Percentiles rank a stretch among this genome's conserved stretches.
These are phyloP conservation scores for Acrocephalus kingi DNA, from an alignment of 2,113 vertebrate species.

Conservation along the genomic window DNA sequence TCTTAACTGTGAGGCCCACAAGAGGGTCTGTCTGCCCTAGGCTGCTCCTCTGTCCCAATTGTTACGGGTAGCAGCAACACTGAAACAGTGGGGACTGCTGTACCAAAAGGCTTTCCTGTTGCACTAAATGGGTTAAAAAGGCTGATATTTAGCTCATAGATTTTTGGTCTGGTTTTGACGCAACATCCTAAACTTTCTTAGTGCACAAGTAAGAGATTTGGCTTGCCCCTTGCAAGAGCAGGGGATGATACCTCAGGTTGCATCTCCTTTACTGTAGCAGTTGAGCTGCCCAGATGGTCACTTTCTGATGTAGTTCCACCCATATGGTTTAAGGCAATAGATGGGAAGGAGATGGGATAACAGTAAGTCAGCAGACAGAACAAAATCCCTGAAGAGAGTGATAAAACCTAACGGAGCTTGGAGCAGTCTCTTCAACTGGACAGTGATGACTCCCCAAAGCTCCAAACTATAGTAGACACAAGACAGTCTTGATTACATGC, in stretches of 20 bases:
- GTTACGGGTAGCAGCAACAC: fast-evolving
- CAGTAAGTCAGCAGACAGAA: not conserved
- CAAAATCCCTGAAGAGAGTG: not conserved
- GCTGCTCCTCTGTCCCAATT: not conserved
- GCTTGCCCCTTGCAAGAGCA: not conserved
- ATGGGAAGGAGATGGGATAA: not conserved
- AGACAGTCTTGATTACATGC: not conserved
- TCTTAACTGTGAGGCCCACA: not conserved
- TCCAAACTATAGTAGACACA: not conserved
- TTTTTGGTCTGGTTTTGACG: not conserved
- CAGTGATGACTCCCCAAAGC: not conserved
- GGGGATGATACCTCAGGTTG: not conserved
- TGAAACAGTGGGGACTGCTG: not conserved
- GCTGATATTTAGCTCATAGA: not conserved
- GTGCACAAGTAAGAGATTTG: not conserved
- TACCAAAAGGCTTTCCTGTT: not conserved
- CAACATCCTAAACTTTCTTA: not conserved
- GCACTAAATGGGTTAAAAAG: not conserved
- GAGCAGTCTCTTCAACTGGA: not conserved
- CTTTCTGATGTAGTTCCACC: not conserved
- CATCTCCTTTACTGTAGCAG: not conserved
- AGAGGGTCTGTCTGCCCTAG: not conserved
- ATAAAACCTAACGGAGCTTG: not conserved
- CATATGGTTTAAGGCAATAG: not conserved
- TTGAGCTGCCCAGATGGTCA: not conserved